Base-by-base conservation (phyloP, 2,888 invertebrate species). In the Thecophora atra region DNA sequence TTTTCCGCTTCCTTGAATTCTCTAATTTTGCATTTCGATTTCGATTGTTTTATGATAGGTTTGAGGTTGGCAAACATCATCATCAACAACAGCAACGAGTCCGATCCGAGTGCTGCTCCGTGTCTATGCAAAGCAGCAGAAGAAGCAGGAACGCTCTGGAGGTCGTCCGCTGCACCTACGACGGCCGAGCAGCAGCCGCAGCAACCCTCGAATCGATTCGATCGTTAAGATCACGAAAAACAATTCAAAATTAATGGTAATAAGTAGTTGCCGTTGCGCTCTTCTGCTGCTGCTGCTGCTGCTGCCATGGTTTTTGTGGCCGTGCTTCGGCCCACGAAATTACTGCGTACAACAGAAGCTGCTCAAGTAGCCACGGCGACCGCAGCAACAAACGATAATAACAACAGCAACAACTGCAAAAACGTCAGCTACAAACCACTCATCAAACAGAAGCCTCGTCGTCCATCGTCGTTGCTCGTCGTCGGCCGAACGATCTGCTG, bases 311-410 rank as follows among this genome's bases (percentile, higher is more conserved):
- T 63, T 60, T 71, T 21, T 64, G 56, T 42, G 17, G 66, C 15
- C 44, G 54, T 21, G 15, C 42, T 37, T 67, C 78, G 76, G 77
- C 80, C 77, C 79, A 79, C 82, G 79, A 86, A 86, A 86, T 86
- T 86, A 86, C 85, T 86, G 86, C 86, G 86, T 86, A 86, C 80
- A 84, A 84, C 86, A 86, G 86, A 84, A 86, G 86, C 86, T 80
- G 81, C 80, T 76, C 78, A 75, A 75, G 76, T 70, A 56, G 26
- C 68, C 70, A 69, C 74, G 67, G 65, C 71, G 72, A 62, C 66
- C 68, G 68, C 68, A 60, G 52, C 68, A 13, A 56, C n/a, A n/a
- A n/a, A n/a, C 26, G 28, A n/a, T 28, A 28, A 30, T n/a, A 58
- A 56, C 30, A 37, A 19, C 72, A 58, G 44, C 60, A 8, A 54